phyloP scores from a whole-genome alignment of 2,888 invertebrate species.

The Teinopalpus imperialis region DNA sequence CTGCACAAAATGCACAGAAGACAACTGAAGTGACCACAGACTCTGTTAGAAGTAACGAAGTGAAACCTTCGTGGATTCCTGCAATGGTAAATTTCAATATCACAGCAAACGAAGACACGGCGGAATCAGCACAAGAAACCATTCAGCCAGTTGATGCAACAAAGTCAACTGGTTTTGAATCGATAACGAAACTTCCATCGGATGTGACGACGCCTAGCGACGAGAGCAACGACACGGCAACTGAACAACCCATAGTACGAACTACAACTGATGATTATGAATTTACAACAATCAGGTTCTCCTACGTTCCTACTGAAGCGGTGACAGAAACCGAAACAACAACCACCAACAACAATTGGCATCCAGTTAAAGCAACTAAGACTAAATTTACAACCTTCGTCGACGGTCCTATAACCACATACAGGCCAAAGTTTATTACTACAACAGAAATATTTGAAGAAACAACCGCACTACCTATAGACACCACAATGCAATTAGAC shows the following conservation, averaged over 20 bases:
- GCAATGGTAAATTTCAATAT: slow-evolving; percentile 43
- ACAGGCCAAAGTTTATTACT: slow-evolving; percentile 61
- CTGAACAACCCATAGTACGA: slow-evolving; percentile 38
- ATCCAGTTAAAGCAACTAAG: slow-evolving; percentile 55
- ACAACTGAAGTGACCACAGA: slow-evolving; percentile 3
- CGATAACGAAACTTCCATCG: slow-evolving; percentile 72
- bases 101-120: slow-evolving; percentile 40
- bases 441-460: slow-evolving; percentile 53
- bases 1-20: slow-evolving; percentile 38
- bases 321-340: slow-evolving; percentile 40
- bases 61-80: slow-evolving; percentile 52
- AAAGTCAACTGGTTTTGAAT: slow-evolving; percentile 71
- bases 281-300: slow-evolving; percentile 72
- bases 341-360: slow-evolving; percentile 50
- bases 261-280: slow-evolving; percentile 61
- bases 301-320: slow-evolving; percentile 62
- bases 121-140: slow-evolving; percentile 42
- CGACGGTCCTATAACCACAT: slow-evolving; percentile 64
- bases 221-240: slow-evolving; percentile 51
- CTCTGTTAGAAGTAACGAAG: slow-evolving; percentile 32
- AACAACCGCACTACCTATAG: slow-evolving; percentile 49
- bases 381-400: slow-evolving; percentile 49
- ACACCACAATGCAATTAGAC: slow-evolving; percentile 55
- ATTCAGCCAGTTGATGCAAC: slow-evolving; percentile 56
- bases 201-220: slow-evolving; percentile 69